These are phyloP conservation scores for Rhinoderma darwinii DNA, from an alignment of 2,113 vertebrate genomes.

Conservation along the genomic window DNA sequence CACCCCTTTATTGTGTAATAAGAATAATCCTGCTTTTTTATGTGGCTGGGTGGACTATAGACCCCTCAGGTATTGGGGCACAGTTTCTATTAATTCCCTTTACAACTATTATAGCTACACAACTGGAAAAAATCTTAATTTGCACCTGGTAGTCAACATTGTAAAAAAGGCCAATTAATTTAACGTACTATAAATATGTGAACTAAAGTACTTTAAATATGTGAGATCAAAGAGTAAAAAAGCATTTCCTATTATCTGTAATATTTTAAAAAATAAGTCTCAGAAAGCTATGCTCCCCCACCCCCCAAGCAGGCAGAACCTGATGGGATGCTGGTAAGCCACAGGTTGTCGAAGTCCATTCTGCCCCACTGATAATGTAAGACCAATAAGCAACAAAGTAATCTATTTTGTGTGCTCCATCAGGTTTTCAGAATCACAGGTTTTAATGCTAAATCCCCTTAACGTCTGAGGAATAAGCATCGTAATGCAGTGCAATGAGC, in stretches of 20 bases:
- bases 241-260: not conserved
- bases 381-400: not conserved
- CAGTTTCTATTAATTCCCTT: too few species aligned
- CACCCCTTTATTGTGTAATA: too few species aligned
- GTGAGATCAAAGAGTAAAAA: not conserved
- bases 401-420: conserved; percentile 14
- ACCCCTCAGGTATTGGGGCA: too few species aligned
- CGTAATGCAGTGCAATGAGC: conserved; percentile 20
- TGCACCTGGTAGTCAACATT: too few species aligned
- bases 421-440: conserved; percentile 3
- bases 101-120: too few species aligned
- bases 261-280: not conserved
- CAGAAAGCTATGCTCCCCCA: not conserved
- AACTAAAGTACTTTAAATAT: not conserved
- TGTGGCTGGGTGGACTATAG: too few species aligned
- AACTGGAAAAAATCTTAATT: too few species aligned
- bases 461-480: not conserved
- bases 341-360: too few species aligned
- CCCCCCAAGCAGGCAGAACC: not conserved
- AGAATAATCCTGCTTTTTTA: too few species aligned
- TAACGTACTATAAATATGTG: too few species aligned
- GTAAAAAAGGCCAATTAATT: too few species aligned
- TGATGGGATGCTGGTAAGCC: not conserved
- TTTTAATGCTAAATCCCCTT: not conserved
- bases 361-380: not conserved